Conservation (phyloP, 2,888 invertebrate genomes). For the Dynastes hyllus region DNA sequence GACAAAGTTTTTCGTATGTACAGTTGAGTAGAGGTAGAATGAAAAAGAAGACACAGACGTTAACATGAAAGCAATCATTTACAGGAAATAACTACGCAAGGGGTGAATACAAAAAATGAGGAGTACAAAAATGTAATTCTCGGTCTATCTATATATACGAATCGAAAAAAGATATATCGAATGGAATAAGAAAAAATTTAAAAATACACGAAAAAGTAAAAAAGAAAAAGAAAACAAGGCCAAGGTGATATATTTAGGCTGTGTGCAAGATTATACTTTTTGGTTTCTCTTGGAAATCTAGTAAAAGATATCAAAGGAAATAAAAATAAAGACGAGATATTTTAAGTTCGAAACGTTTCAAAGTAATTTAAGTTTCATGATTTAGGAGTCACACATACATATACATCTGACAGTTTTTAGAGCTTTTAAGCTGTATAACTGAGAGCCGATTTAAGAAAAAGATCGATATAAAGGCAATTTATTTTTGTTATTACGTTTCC, state of each 20-base stretch:
- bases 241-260: too few relatives aligned
- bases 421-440: not conserved
- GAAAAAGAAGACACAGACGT: too few relatives aligned
- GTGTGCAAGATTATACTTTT: too few relatives aligned
- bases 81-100: slow-evolving; percentile 37
- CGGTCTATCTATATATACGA: not conserved
- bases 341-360: too few relatives aligned
- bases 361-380: too few relatives aligned
- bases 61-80: slow-evolving; percentile 34
- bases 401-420: not conserved
- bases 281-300: too few relatives aligned
- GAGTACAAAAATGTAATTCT: slow-evolving; percentile 1
- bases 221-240: not conserved
- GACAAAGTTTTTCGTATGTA: slow-evolving; percentile 24
- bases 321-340: too few relatives aligned
- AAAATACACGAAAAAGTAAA: not conserved
- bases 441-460: not conserved
- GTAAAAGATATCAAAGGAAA: too few relatives aligned
- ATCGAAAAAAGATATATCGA: not conserved
- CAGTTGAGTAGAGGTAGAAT: not conserved
- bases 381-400: too few relatives aligned
- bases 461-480: slow-evolving; percentile 14
- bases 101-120: slow-evolving; percentile 3
- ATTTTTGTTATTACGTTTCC: not conserved
- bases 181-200: not conserved